A percentile compares a stretch with the other conserved stretches of the same genome.
phyloP scores from a whole-genome alignment of 2,113 vertebrate species.

The Leucopternis melanops region DNA sequence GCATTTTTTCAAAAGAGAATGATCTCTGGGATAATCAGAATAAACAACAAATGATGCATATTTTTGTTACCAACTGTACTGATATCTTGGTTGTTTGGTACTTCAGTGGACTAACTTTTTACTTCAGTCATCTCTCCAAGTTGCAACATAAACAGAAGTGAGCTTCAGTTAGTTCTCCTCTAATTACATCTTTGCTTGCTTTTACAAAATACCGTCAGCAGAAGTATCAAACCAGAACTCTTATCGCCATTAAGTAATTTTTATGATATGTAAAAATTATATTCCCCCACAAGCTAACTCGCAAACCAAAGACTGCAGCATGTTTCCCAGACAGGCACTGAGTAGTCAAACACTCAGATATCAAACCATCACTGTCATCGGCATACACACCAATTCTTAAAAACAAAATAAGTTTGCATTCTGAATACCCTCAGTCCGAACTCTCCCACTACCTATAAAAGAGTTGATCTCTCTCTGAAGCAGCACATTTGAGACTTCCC shows the following conservation, averaged over 20 bases:
- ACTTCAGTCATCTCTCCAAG: not conserved
- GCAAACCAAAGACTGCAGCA: not conserved
- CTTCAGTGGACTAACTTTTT: not conserved
- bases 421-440: not conserved
- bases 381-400: not conserved
- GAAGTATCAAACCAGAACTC: not conserved
- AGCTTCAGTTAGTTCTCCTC: not conserved
- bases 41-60: not conserved
- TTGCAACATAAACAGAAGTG: not conserved
- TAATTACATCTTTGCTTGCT: not conserved
- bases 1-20: not conserved
- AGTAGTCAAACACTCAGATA: not conserved
- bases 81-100: not conserved
- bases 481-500: not conserved
- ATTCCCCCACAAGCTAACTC: not conserved
- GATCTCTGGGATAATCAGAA: not conserved
- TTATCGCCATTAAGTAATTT: not conserved
- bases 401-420: not conserved
- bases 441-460: not conserved
- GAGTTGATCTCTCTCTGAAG: not conserved
- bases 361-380: not conserved
- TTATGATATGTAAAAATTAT: not conserved
- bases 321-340: not conserved
- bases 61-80: not conserved
- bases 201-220: not conserved